A percentile compares a stretch with the other conserved stretches of the same genome.
phyloP scores from a whole-genome alignment of 2,888 invertebrate genomes.

The Carabus problematicus region DNA sequence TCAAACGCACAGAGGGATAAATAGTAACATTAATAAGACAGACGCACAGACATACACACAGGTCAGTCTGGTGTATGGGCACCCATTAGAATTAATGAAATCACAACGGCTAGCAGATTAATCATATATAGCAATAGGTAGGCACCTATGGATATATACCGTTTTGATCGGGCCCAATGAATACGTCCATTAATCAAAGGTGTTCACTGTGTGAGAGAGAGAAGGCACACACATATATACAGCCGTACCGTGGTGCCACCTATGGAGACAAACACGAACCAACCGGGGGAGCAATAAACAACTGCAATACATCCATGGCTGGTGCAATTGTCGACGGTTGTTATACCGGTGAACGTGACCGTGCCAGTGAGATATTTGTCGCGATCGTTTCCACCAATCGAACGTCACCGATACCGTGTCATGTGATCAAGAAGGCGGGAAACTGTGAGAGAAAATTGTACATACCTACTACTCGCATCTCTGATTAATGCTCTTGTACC shows the following conservation, averaged over 20 bases:
- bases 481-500: slow-evolving; percentile 42
- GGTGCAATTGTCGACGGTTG: slow-evolving; percentile 51
- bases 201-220: slow-evolving; percentile 20
- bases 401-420: slow-evolving; percentile 42
- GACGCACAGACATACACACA: too few relatives aligned
- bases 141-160: too few relatives aligned
- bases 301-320: slow-evolving; percentile 52
- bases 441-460: slow-evolving; percentile 46
- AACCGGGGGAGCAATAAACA: slow-evolving; percentile 51
- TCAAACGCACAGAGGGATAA: too few relatives aligned
- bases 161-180: slow-evolving; percentile 45
- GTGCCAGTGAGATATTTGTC: slow-evolving; percentile 32
- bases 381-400: slow-evolving; percentile 33
- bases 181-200: slow-evolving; percentile 45
- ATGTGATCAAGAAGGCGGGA: slow-evolving; percentile 52
- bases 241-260: slow-evolving; percentile 51
- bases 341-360: slow-evolving; percentile 14
- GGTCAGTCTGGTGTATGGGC: too few relatives aligned
- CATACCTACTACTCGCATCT: background rate
- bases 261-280: slow-evolving; percentile 52
- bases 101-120: slow-evolving; percentile 34
- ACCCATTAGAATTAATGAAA: slow-evolving; percentile 31
- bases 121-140: slow-evolving; percentile 44
- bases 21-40: too few relatives aligned
- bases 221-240: background rate